These are phyloP conservation scores for Elymnias hypermnestra DNA, from an alignment of 1,140 invertebrate species.

Conservation along the genomic window DNA sequence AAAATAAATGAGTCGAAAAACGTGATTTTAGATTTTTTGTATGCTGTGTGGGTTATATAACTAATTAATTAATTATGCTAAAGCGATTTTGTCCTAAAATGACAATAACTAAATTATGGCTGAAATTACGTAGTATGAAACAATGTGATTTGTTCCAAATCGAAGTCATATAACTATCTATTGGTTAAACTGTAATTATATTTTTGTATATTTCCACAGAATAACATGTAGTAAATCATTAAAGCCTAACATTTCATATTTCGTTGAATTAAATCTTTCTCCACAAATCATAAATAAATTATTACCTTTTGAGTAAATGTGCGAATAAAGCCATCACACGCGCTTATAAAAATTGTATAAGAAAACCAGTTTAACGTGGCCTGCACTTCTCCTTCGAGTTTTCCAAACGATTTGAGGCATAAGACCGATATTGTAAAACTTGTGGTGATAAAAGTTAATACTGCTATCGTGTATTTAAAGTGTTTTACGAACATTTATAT, in stretches of 20 bases:
- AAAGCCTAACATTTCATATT: not conserved
- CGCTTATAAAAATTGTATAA: conserved; percentile 17
- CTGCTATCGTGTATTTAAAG: conserved; percentile 13
- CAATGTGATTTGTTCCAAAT: no score
- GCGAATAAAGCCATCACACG: conserved; percentile 24
- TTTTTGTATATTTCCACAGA: no score
- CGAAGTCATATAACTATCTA: no score
- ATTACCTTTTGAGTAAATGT: conserved; percentile 21
- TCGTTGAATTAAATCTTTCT: conserved; percentile 1
- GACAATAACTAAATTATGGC: no score
- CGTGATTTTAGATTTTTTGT: no score
- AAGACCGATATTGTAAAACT: conserved; percentile 4
- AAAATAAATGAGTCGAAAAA: no score
- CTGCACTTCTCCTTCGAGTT: conserved; percentile 13
- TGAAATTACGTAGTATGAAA: no score
- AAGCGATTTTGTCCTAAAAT: no score
- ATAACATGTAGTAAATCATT: not conserved
- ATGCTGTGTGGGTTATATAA: no score
- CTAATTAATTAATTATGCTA: no score
- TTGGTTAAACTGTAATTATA: no score
- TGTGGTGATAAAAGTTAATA: conserved; percentile 21
- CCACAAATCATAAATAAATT: conserved; percentile 16
- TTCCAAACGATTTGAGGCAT: not conserved
- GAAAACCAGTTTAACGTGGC: conserved; percentile 12
- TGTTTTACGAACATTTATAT: conserved; percentile 6